Base-by-base conservation (phyloP, 2,888 invertebrate species). In the Cataglyphis albicans region DNA sequence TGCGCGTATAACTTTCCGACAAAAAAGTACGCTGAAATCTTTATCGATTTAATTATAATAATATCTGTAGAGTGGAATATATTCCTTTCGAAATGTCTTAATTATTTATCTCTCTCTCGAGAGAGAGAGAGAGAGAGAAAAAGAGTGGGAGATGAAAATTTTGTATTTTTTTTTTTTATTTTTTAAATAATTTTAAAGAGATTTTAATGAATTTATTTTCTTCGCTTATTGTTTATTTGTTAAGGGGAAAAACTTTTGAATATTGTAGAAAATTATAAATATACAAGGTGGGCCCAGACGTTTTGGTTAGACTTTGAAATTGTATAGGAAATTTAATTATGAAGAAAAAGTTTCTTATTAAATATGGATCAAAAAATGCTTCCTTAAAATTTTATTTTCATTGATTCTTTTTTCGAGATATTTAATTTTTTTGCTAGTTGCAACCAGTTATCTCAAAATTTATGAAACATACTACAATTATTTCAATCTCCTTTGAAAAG, bases 241-340 rank as follows among this genome's bases (percentile, higher is more conserved):
- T 32, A 52, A 55, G 29, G 5, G 63, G 81, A 81, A 81, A 84
- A 87, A 83, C 70, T 81, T 82, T 52, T 5, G 29, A n/a, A 57
- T 18, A 73, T 87, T 83, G 81, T 52, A 55, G 52, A 81, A 78
- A 87, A 85, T 82, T 87, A 80, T 87, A 86, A 90, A 84, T 41
- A 29, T 29, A 29, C 29, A 29, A 29, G 29, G 29, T 29, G 29
- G 29, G 29, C 2, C 29, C 2, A 29, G 3, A 29, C 2, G 1
- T 29, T 29, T 29, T 29, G 29, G 29, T 29, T 1, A 29, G 29
- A 29, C 29, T 25, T 25, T 29, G 29, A 29, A 2, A 29, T 29
- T 29, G 1, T 29, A 29, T 29, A 29, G 29, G 29, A 29, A 29
- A 29, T 29, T 29, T 29, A 29, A 29, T 29, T 29, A 0, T 29